Percentiles rank a stretch among this genome's conserved stretches.
Conservation (phyloP, 2,797 vertebrate species). For the Malacoctenus gilli region DNA sequence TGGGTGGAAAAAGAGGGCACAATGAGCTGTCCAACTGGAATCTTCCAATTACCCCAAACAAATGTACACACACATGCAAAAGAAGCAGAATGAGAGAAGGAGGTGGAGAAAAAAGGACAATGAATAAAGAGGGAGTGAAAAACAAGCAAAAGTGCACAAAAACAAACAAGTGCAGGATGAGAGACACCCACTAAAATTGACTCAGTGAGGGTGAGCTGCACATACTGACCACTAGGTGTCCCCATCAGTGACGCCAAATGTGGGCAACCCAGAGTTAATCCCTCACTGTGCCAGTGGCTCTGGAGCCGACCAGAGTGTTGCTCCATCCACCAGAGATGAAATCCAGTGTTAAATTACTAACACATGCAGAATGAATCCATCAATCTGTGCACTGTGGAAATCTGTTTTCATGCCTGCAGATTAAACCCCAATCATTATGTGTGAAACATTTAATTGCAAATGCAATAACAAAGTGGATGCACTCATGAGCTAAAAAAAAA, state of each 20-base stretch:
- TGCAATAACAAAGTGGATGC: constrained; percentile 1
- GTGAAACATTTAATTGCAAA: constrained; percentile 6
- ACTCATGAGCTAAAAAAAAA: background rate
- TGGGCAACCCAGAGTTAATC: constrained; percentile 48
- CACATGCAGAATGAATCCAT: constrained; percentile 54
- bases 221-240: constrained; percentile 80
- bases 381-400: constrained; percentile 44
- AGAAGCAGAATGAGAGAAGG: constrained; percentile 3
- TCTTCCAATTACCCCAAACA: constrained; percentile 61
- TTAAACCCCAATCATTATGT: constrained; percentile 13
- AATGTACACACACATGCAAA: constrained; percentile 30
- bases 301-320: constrained; percentile 45
- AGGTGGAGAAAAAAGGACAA: constrained; percentile 5
- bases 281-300: constrained; percentile 47
- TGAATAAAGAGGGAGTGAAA: constrained; percentile 5
- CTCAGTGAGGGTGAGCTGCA: constrained; percentile 2
- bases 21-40: constrained; percentile 79
- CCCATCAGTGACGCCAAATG: constrained; percentile 54
- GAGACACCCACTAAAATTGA: constrained; percentile 17
- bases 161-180: constrained; percentile 8
- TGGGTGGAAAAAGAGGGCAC: constrained; percentile 58
- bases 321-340: constrained; percentile 46
- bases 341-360: constrained; percentile 55
- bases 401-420: constrained; percentile 40
- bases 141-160: constrained; percentile 16